A percentile compares a stretch with the other conserved stretches of the same genome.
Conservation (phyloP, 2,888 invertebrate species). For the Himalopsyche tibetana region DNA sequence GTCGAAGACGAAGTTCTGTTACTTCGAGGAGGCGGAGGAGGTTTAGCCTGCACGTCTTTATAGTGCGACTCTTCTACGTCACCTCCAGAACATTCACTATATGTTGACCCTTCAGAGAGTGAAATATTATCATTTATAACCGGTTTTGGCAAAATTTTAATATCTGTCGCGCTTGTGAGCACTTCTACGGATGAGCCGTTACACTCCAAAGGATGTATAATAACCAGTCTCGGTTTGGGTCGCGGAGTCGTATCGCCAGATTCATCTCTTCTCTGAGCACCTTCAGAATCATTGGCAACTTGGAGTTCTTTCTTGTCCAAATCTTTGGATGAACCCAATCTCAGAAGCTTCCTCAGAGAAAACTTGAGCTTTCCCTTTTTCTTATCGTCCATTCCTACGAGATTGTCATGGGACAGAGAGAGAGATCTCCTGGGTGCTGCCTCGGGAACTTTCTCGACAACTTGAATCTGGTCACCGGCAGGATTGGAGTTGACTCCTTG, state of each 20-base stretch:
- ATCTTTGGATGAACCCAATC: conserved; percentile 87
- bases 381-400: conserved; percentile 78
- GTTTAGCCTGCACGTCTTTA: conserved; percentile 76
- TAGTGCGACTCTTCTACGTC: conserved; percentile 71
- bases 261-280: conserved; percentile 76
- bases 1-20: conserved; percentile 70
- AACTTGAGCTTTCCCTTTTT: conserved; percentile 85
- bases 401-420: conserved; percentile 86
- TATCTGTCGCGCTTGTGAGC: conserved; percentile 77
- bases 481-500: conserved; percentile 72
- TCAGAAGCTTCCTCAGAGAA: conserved; percentile 88
- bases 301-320: conserved; percentile 78
- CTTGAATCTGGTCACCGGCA: conserved; percentile 65
- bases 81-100: conserved; percentile 73
- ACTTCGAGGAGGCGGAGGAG: conserved; percentile 86
- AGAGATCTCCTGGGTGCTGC: conserved; percentile 83
- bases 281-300: conserved; percentile 74
- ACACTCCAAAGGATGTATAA: conserved; percentile 91
- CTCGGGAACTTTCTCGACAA: conserved; percentile 76
- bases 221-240: conserved; percentile 86
- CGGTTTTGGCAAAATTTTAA: conserved; percentile 71
- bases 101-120: conserved; percentile 69
- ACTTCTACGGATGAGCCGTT: conserved; percentile 90
- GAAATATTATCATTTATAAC: conserved; percentile 74
- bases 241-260: conserved; percentile 78